Percentiles rank a stretch among this genome's conserved stretches.
phyloP scores from a whole-genome alignment of 2,797 vertebrate genomes.

The Neopelma chrysocephalum region DNA sequence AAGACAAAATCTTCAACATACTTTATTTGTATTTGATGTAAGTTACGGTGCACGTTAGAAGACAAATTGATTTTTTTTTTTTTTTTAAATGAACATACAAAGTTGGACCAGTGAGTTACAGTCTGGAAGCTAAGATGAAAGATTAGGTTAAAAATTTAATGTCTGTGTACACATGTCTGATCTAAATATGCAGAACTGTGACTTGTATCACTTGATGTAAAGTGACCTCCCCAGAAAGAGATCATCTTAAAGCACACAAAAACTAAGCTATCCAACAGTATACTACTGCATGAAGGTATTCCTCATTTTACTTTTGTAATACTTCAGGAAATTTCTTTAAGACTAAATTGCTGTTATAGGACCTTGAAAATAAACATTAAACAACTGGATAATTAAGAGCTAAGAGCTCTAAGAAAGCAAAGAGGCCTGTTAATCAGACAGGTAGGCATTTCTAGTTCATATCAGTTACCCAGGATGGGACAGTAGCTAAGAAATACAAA shows the following conservation, averaged over 20 bases:
- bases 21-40: not conserved
- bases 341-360: not conserved
- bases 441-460: not conserved
- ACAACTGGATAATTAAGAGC: not conserved
- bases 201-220: accelerated
- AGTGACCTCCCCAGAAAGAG: not conserved
- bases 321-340: not conserved
- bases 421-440: not conserved
- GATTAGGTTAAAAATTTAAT: not conserved
- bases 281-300: not conserved
- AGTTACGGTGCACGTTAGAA: not conserved
- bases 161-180: not conserved
- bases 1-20: not conserved
- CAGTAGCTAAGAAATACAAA: not conserved
- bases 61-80: not conserved
- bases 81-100: not conserved
- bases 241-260: not conserved
- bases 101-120: not conserved
- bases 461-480: not conserved
- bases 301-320: not conserved
- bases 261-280: not conserved
- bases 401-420: not conserved
- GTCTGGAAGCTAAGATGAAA: not conserved
- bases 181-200: not conserved
- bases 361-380: not conserved